Evolutionary conservation across 2,113 vertebrate species (phyloP).

Genomic region (Conger conger): DNA sequence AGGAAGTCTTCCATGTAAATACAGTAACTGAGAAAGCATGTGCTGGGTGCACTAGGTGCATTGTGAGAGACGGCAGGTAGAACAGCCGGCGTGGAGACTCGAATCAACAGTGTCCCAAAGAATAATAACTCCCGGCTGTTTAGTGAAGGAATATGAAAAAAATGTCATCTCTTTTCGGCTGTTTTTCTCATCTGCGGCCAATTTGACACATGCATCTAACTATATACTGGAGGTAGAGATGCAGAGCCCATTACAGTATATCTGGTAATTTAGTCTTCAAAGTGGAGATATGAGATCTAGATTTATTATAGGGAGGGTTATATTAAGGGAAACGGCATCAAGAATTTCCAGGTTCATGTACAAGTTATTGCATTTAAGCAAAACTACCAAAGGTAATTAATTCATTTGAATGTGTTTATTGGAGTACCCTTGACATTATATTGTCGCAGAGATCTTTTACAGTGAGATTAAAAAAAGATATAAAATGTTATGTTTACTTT

Average conservation of each 20-base stretch:
- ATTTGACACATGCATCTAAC: not conserved
- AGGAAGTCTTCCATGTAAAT: slow-evolving; percentile 94
- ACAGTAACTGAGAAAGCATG: slow-evolving; percentile 81
- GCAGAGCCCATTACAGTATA: not conserved
- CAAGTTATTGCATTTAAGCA: not conserved
- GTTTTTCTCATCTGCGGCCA: not conserved
- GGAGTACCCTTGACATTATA: not conserved
- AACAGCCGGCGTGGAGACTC: slow-evolving; percentile 48
- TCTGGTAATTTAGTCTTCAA: not conserved
- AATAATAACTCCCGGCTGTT: slow-evolving; percentile 63
- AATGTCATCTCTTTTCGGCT: not conserved
- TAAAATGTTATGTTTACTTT: not conserved
- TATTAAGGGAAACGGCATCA: not conserved
- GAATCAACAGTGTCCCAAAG: slow-evolving; percentile 34
- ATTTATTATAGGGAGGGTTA: too few species aligned
- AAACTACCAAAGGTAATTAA: not conserved
- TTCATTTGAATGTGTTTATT: not conserved
- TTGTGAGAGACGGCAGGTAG: slow-evolving; percentile 54
- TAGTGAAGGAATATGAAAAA: slow-evolving; percentile 58
- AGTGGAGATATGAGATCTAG: not conserved
- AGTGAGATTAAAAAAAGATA: not conserved
- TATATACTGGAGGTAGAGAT: not conserved
- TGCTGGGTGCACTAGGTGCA: slow-evolving; percentile 57
- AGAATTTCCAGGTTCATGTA: not conserved
- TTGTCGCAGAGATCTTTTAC: not conserved